Percentiles rank a stretch among this genome's conserved stretches.
These are phyloP conservation scores for Sebastes wilsoni DNA, from an alignment of 2,797 vertebrate genomes.

Conservation along the genomic window DNA sequence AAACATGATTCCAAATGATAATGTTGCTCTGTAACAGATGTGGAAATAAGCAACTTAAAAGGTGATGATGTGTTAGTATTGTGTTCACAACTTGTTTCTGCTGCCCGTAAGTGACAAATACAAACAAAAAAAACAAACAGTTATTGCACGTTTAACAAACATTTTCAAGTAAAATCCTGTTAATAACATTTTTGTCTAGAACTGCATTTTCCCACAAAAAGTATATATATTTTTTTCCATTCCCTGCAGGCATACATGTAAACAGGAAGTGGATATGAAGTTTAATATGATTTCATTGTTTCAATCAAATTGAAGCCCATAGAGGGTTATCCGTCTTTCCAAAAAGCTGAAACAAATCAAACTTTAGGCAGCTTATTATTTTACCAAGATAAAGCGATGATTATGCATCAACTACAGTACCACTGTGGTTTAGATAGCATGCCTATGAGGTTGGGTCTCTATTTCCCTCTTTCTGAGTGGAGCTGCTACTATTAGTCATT, in stretches of 20 bases:
- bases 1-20: not conserved
- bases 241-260: not conserved
- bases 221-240: not conserved
- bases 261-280: not conserved
- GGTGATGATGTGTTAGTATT: no score
- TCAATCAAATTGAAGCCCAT: not conserved
- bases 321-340: not conserved
- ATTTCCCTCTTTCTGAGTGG: not conserved
- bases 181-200: not conserved
- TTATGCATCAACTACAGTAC: not conserved
- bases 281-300: not conserved
- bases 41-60: not conserved
- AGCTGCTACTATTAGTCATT: not conserved
- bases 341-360: not conserved
- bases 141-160: not conserved
- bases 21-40: not conserved
- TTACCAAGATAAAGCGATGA: not conserved
- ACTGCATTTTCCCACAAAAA: not conserved
- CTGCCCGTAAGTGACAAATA: no score
- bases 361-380: not conserved
- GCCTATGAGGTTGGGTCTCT: not conserved
- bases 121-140: not conserved
- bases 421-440: not conserved
- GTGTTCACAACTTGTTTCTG: no score
- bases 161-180: not conserved